Evolutionary conservation across 2,797 vertebrate genomes (phyloP), one percentile per base, ranked within the genome.

Genomic region (Bothrops alternatus): DNA sequence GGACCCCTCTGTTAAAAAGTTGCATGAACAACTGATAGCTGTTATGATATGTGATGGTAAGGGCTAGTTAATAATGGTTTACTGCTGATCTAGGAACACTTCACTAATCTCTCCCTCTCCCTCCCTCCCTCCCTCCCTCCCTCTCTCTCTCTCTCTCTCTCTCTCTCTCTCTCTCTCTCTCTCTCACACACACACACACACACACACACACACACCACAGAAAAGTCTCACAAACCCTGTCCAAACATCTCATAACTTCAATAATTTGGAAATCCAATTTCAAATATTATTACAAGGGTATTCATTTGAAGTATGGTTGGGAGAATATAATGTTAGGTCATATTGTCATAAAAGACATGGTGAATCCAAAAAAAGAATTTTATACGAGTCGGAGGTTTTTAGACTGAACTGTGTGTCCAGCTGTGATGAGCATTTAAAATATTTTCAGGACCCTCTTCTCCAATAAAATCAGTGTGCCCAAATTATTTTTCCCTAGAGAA

Each of bases 121-220:
- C 25, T 26, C 0, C 2, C 63, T n/a, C 11, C 2, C 10, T 11
- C 50, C 0, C 10, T 0, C 63, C 14, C 10, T 63, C 10, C 11
- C 60, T 3, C 25, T 1, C 25, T 1, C 3, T 1, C 61, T 13
- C 3, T 26, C 60, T 3, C 25, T 3, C 25, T 3, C 2, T 3
- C 61, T 12, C 10, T 13, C 11, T 26, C 60, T 3, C n/a, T n/a
- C n/a, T n/a, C n/a, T n/a, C n/a, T n/a, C 25, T 3, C 25, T 3
- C 2, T 3, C 61, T 4, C 3, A 47, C 63, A 69, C 28, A n/a
- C 13, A 16, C 6, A 12, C 53, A n/a, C 11, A 42, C 42, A 42
- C 42, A 42, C 3, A 50, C 65, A 69, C 14, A 32, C 13, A 7
- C 12, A 3, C 32, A 23, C 11, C 6, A 90, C 56, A 73, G n/a